Evolutionary conservation across 2,797 vertebrate genomes (phyloP).

Genomic region (Liasis olivaceus): DNA sequence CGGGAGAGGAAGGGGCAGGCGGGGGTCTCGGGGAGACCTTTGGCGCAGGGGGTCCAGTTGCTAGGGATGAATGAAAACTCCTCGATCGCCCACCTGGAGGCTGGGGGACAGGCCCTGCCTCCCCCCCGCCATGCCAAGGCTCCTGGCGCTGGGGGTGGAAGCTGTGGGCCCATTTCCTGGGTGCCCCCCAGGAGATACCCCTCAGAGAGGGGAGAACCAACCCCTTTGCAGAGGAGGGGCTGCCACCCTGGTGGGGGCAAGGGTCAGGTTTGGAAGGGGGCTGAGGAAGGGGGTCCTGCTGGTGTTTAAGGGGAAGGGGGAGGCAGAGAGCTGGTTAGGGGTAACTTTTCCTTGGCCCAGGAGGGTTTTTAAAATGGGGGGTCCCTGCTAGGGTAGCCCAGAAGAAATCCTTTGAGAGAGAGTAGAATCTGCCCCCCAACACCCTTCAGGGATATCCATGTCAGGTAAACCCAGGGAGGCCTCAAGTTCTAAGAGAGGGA

Average conservation of each 20-base stretch:
- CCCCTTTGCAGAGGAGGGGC: not conserved
- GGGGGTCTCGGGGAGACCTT: not conserved
- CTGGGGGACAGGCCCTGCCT: not conserved
- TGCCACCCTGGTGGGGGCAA: not conserved
- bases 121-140: not conserved
- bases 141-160: not conserved
- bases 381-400: not conserved
- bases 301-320: not conserved
- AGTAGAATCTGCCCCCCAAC: not conserved
- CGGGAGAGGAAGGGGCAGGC: not conserved
- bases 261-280: not conserved
- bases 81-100: not conserved
- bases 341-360: not conserved
- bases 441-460: not conserved
- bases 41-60: not conserved
- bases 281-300: not conserved
- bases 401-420: not conserved
- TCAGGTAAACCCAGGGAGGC: not conserved
- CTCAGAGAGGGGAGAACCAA: not conserved
- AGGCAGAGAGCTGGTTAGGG: not conserved
- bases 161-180: too few relatives aligned
- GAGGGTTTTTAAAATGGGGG: not conserved
- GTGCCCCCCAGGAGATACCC: too few relatives aligned
- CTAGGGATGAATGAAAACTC: not conserved
- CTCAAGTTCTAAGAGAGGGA: not conserved